A percentile compares a stretch with the other conserved stretches of the same genome.
phyloP scores from a whole-genome alignment of 2,888 invertebrate genomes.

The Caenorhabditis sp. region DNA sequence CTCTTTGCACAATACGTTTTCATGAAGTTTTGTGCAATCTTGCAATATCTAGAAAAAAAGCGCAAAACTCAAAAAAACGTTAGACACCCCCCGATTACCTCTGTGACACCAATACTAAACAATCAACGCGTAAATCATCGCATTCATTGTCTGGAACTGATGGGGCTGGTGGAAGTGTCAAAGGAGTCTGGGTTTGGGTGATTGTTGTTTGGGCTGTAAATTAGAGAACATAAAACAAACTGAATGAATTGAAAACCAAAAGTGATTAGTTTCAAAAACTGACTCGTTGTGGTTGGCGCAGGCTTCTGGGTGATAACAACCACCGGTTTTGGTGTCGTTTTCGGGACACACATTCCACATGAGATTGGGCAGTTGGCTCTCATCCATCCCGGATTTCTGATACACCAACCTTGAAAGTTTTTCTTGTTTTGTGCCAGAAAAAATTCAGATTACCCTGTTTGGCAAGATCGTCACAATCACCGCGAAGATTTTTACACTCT shows the following conservation, averaged over 20 bases:
- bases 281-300: slow-evolving; percentile 11
- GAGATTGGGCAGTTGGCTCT: slow-evolving; percentile 62
- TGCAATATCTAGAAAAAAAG: slow-evolving; percentile 44
- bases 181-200: slow-evolving; percentile 10
- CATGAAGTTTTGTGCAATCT: slow-evolving; percentile 60
- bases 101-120: slow-evolving; percentile 48
- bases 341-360: slow-evolving; percentile 59
- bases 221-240: slow-evolving; percentile 8
- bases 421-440: no score
- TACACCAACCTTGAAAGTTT: slow-evolving; percentile 62
- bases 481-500: slow-evolving; percentile 63
- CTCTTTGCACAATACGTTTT: slow-evolving; percentile 63
- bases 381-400: slow-evolving; percentile 69
- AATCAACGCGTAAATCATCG: slow-evolving; percentile 69
- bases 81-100: slow-evolving; percentile 19
- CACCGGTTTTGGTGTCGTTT: slow-evolving; percentile 10
- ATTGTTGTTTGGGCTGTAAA: slow-evolving; percentile 35
- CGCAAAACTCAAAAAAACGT: background rate
- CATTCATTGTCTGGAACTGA: slow-evolving; percentile 47
- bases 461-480: slow-evolving; percentile 66
- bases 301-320: background rate
- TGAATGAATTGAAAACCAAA: background rate
- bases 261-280: slow-evolving; percentile 1
- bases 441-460: slow-evolving; percentile 54
- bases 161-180: slow-evolving; percentile 38